Base-by-base conservation (phyloP, 1,140 invertebrate genomes). In the Penaeus japonicus region DNA sequence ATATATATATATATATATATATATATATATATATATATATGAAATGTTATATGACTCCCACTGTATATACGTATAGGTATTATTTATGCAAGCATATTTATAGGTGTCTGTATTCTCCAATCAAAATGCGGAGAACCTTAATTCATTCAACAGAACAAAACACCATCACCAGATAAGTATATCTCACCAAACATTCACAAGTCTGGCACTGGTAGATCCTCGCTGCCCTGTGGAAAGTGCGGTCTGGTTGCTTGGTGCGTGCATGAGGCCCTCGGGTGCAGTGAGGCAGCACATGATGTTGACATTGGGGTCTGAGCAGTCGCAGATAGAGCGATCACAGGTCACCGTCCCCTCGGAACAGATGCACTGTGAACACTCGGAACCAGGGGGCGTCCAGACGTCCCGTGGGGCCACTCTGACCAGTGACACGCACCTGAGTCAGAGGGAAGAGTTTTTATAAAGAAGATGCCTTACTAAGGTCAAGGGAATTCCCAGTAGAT, bases 131-230 rank as follows among this genome's bases (percentile, higher is more conserved):
- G 17, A n/a, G 22, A 30, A 20, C n/a, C 7, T 18, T 85, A 54
- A 77, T 73, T 27, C 24, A 91, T 22, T 85, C 83, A 0, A 83
- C 24, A 0, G 22, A 15, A 7, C 17, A 27, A 53, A n/a, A 15
- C n/a, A 54, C 79, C 24, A 47, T 3, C 35, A 30, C 24, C 24
- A 27, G 5, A 18, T 27, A 57, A 15, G 15, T 0, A 84, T 53
- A 47, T 91, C 94, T 94, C 92, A 96, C 96, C 92, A 97, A 93
- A 93, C 97, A 98, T 93, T 97, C 96, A 94, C 97, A 98, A 85
- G 96, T 96, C 93, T 97, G 96, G 93, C 97, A 98, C 92, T 97
- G 95, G 93, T 97, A 97, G 86, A 96, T 95, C 97, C 97, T 91
- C 94, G 94, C 92, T 97, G 96, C 54, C 96, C 96, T 96, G 91